Base-by-base conservation (phyloP, 2,113 vertebrate species). In the Abramis brama region DNA sequence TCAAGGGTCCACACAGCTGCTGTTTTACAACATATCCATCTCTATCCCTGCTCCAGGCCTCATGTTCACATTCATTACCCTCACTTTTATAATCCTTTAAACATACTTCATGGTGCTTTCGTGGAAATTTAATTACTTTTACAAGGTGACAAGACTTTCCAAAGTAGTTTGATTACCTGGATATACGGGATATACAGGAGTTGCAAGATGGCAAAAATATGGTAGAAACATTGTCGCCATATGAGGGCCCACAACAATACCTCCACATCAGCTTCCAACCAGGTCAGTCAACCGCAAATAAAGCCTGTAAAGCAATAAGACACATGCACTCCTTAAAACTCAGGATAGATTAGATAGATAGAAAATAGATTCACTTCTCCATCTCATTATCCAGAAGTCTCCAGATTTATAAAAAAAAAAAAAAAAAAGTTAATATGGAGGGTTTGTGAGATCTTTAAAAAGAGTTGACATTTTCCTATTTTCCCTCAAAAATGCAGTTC, bases 61-160 rank as follows among this genome's bases (percentile, higher is more conserved):
- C 77, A 59, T 76, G 39, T 79, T 73, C 75, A 83, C 78, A 75
- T 77, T 86, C 81, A 80, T 86, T 82, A 85, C 82, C 23, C 74
- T 78, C 77, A 78, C 82, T 79, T 91, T 88, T 87, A 89, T 84
- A 82, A 89, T 87, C 86, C 82, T 87, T 87, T 85, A 90, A 90
- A 91, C 86, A 88, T 73, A 77, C 85, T 78, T 86, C 80, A 86
- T 70, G 76, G 64, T 19, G 79, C 79, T 88, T 89, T 90, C 84
- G 55, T 89, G 84, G 87, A 90, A 90, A 88, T 85, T 8, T 82
- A 87, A 90, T 91, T 89, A 89, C 83, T 76, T 88, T 90, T 88
- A 88, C 80, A 88, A 90, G 86, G 87, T 88, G 87, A 88, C 88
- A 87, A 88, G 78, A 52, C 84, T 89, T 91, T 85, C 80, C 82